Conservation (phyloP, 1,140 invertebrate species). For the Papilio dardanus region DNA sequence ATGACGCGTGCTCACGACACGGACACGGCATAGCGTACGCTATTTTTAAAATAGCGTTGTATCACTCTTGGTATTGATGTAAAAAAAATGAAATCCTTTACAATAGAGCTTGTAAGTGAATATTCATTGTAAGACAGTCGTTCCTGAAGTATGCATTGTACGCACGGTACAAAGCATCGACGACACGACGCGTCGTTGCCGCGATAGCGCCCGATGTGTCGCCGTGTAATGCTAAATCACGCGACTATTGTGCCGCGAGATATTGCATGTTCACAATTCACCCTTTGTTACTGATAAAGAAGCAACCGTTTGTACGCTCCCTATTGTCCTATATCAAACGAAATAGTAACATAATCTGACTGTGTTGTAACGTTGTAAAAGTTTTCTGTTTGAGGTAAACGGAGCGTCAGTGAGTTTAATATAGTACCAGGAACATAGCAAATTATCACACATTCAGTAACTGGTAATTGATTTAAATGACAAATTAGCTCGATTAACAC, state of each 20-base stretch:
- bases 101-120: neutral
- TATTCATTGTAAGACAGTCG: neutral
- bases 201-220: constrained; percentile 16
- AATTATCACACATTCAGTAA: too few relatives aligned
- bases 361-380: neutral
- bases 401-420: too few relatives aligned
- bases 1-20: too few relatives aligned
- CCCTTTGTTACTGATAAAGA: constrained; percentile 9
- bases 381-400: too few relatives aligned
- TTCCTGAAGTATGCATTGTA: constrained; percentile 13
- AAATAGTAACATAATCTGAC: neutral
- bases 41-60: neutral
- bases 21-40: too few relatives aligned
- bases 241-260: constrained; percentile 21
- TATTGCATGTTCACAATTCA: constrained; percentile 25
- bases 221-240: constrained; percentile 16
- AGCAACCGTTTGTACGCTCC: constrained; percentile 4
- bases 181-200: neutral
- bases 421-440: too few relatives aligned
- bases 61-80: neutral
- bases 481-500: too few relatives aligned
- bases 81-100: neutral
- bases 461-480: too few relatives aligned
- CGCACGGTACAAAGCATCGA: constrained; percentile 14
- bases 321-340: neutral